These are phyloP conservation scores for Leptobrachium ailaonicum DNA, from an alignment of 2,113 vertebrate species.

Conservation along the genomic window DNA sequence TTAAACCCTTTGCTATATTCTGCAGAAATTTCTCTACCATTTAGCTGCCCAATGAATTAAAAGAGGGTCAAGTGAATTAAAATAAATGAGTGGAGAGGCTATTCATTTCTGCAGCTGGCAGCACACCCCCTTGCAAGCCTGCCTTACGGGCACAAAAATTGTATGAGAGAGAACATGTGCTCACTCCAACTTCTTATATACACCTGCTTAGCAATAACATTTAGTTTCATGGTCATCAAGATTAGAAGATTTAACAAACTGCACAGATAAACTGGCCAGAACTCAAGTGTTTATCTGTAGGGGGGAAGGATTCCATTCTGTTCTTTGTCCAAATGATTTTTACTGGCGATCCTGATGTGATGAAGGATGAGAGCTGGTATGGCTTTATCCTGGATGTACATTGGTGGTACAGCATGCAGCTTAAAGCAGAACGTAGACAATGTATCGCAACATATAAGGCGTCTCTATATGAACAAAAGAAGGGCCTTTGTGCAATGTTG, in stretches of 20 bases:
- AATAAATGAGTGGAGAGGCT: slow-evolving; percentile 43
- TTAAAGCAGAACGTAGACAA: slow-evolving; percentile 23
- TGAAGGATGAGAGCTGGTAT: slow-evolving; percentile 74
- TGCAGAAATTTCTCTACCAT: slow-evolving; percentile 41
- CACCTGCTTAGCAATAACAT: slow-evolving; percentile 60
- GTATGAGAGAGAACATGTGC: slow-evolving; percentile 45
- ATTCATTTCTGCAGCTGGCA: slow-evolving; percentile 49
- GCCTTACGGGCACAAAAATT: slow-evolving; percentile 43
- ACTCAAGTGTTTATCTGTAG: slow-evolving; percentile 73
- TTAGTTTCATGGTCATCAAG: slow-evolving; percentile 84
- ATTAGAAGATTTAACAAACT: slow-evolving; percentile 82
- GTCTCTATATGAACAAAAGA: slow-evolving; percentile 15
- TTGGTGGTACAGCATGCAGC: slow-evolving; percentile 33
- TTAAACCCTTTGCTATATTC: slow-evolving; percentile 42
- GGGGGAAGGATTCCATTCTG: slow-evolving; percentile 17
- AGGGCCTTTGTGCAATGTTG: slow-evolving; percentile 29
- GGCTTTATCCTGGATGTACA: slow-evolving; percentile 24
- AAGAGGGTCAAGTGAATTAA: slow-evolving; percentile 40
- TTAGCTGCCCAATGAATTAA: slow-evolving; percentile 40
- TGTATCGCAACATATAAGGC: slow-evolving; percentile 28
- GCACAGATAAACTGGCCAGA: slow-evolving; percentile 80
- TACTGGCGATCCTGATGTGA: slow-evolving; percentile 87
- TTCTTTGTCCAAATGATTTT: slow-evolving; percentile 79
- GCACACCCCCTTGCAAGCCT: slow-evolving; percentile 33
- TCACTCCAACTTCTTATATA: slow-evolving; percentile 38